Conservation (phyloP, 2,888 invertebrate species). For the Seira ritae region DNA sequence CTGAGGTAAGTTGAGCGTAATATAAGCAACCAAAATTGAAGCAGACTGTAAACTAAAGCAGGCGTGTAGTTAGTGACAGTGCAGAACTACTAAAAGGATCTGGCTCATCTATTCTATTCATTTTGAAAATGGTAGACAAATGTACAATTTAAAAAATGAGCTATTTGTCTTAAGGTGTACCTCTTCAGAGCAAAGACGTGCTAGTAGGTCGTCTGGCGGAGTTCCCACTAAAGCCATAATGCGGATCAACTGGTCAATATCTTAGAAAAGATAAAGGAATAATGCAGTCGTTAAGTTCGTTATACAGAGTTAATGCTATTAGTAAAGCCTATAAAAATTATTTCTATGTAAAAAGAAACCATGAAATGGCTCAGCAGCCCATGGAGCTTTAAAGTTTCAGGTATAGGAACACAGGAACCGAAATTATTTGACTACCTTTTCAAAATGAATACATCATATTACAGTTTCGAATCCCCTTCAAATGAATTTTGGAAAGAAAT, state of each 20-base stretch:
- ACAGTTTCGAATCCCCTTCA: too few species aligned
- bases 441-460: slow-evolving; percentile 65
- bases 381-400: background rate
- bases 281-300: slow-evolving; percentile 47
- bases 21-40: too few species aligned
- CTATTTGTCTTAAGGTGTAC: slow-evolving; percentile 79
- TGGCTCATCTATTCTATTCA: too few species aligned
- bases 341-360: slow-evolving; percentile 9
- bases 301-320: background rate
- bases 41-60: too few species aligned
- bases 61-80: too few species aligned
- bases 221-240: slow-evolving; percentile 92
- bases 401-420: background rate
- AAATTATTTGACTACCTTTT: slow-evolving; percentile 52
- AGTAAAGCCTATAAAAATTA: slow-evolving; percentile 10
- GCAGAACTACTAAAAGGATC: too few species aligned
- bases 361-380: slow-evolving; percentile 23
- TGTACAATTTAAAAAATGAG: background rate
- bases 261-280: slow-evolving; percentile 77
- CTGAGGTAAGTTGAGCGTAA: too few species aligned
- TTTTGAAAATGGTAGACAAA: slow-evolving; percentile 59
- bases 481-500: too few species aligned
- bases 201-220: slow-evolving; percentile 87
- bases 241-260: slow-evolving; percentile 93
- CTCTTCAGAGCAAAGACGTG: slow-evolving; percentile 89